Base-by-base conservation (phyloP, 2,888 invertebrate species). In the Magallana nippona region DNA sequence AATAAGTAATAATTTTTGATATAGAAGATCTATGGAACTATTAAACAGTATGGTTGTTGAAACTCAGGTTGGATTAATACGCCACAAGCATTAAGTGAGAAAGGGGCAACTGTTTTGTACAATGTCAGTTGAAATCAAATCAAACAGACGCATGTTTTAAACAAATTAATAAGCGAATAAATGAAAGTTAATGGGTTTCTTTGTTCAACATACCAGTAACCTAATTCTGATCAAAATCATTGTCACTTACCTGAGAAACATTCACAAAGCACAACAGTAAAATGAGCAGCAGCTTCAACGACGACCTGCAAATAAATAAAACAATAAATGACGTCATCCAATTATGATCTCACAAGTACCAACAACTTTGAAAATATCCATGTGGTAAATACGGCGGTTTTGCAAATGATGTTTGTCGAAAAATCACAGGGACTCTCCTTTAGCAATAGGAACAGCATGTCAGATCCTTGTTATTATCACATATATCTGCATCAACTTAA, bases 251-350 rank as follows among this genome's bases (percentile, higher is more conserved):
- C 84, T 62, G 55, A 82, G 81, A 77, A 86, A 87, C 88, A 84
- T 87, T 87, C 86, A 88, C 88, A 83, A 88, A 86, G 83, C 84
- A 87, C 82, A 87, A 87, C 62, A 87, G 86, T 86, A 88, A 86
- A 84, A 89, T 88, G 86, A 90, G 89, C 89, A 89, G 89, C 89
- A 89, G 89, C 88, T 88, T 88, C 88, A 88, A 88, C 89, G 88
- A 90, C 89, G 88, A 90, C 89, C 89, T 90, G 85, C 15, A 89
- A 88, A 10, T 56, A 84, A 56, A 78, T 55, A 78, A n/a, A 84
- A 11, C 22, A 22, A 71, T 71, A 71, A 27, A 71, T 71, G 71
- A 71, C 71, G 71, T 71, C 71, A 71, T 71, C 22, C 11, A 27
- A 32, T 71, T 27, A 22, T 22, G 71, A 71, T 27, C 22, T 71